Percentiles rank a stretch among this genome's conserved stretches.
Conservation (phyloP, 2,113 vertebrate species). For the Lampris incognitus region DNA sequence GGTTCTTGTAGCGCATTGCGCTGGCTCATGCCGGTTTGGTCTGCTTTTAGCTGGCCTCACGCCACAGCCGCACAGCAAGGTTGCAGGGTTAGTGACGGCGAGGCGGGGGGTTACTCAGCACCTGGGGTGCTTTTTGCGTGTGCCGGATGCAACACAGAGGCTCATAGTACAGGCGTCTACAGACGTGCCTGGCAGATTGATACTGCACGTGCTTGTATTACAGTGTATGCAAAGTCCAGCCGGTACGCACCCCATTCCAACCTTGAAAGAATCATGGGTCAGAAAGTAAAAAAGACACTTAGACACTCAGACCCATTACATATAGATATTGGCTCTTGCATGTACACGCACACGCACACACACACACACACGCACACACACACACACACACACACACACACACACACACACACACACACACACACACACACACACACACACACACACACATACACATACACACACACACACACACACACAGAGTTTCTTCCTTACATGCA, state of each 20-base stretch:
- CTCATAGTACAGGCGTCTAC: slow-evolving; percentile 26
- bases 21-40: slow-evolving; percentile 81
- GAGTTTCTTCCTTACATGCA: not conserved
- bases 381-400: not conserved
- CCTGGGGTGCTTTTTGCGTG: slow-evolving; percentile 55
- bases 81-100: slow-evolving; percentile 46
- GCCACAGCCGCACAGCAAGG: slow-evolving; percentile 44
- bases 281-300: too few relatives aligned
- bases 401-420: not conserved
- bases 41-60: slow-evolving; percentile 73
- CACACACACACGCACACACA: not conserved
- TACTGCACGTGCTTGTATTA: slow-evolving; percentile 13
- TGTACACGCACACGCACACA: slow-evolving; percentile 1
- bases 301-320: slow-evolving; percentile 16
- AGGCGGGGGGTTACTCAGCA: slow-evolving; percentile 40
- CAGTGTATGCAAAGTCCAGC: slow-evolving; percentile 17
- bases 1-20: slow-evolving; percentile 52
- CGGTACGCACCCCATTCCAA: not conserved
- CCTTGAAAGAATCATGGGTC: slow-evolving; percentile 2
- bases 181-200: slow-evolving; percentile 21
- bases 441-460: slow-evolving; percentile 1
- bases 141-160: slow-evolving; percentile 21
- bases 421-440: not conserved
- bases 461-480: not conserved
- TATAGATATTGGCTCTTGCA: slow-evolving; percentile 3